Percentiles rank a stretch among this genome's conserved stretches.
phyloP scores from a whole-genome alignment of 2,113 vertebrate genomes.

The Ceuthmochares aereus region DNA sequence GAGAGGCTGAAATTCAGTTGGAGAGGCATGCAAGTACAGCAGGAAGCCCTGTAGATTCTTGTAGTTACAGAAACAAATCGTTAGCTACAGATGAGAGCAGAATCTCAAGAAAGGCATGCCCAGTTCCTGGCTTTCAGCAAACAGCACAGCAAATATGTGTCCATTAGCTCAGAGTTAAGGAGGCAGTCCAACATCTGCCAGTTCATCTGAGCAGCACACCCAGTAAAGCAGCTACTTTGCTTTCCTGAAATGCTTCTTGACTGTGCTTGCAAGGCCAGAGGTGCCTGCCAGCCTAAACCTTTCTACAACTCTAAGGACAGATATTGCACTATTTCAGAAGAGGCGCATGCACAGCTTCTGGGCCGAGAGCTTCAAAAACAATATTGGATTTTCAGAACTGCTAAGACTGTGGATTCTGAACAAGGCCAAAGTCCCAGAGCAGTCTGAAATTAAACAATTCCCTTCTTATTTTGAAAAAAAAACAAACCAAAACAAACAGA shows the following conservation, averaged over 20 bases:
- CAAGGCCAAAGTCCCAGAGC: not conserved
- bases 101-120: not conserved
- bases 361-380: not conserved
- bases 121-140: not conserved
- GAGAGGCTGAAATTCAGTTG: not conserved
- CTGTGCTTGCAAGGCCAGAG: not conserved
- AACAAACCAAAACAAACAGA: slow-evolving; percentile 26
- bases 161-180: not conserved
- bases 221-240: not conserved
- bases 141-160: not conserved
- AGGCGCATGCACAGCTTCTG: not conserved
- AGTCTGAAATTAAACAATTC: slow-evolving; percentile 33
- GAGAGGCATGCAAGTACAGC: not conserved
- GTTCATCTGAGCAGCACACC: not conserved
- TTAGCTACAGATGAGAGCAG: not conserved
- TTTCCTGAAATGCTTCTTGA: not conserved
- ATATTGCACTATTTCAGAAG: not conserved
- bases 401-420: not conserved
- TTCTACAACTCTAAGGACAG: not conserved
- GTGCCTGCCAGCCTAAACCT: not conserved
- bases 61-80: not conserved
- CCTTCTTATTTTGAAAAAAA: not conserved
- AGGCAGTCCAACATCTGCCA: not conserved
- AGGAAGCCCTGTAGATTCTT: not conserved
- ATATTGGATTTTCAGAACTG: slow-evolving; percentile 13